A percentile compares a stretch with the other conserved stretches of the same genome.
These are phyloP conservation scores for Disparrhopalites patrizii DNA, from an alignment of 2,888 invertebrate genomes.

Conservation along the genomic window DNA sequence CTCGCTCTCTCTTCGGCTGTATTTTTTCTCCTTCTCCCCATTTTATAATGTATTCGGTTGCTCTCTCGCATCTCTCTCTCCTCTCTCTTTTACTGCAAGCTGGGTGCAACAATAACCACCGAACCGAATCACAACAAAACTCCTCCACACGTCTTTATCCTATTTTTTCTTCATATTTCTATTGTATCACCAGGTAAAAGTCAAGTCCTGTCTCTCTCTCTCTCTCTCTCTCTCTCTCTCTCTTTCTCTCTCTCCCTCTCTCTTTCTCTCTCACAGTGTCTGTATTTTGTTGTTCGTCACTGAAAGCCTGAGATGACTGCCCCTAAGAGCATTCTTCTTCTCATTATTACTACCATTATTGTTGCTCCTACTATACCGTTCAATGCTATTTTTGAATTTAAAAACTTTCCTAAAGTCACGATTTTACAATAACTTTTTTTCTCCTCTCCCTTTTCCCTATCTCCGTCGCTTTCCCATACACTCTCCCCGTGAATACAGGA, in stretches of 20 bases:
- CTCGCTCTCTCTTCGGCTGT: slow-evolving; percentile 5
- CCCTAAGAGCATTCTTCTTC: no score
- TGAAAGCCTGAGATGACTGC: no score
- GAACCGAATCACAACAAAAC: slow-evolving; percentile 37
- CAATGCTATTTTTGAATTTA: neutral
- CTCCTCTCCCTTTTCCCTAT: neutral
- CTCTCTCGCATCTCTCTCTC: slow-evolving; percentile 13
- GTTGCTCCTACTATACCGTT: no score
- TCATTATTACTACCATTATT: no score
- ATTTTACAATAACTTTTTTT: neutral
- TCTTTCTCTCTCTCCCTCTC: no score
- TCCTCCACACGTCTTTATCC: slow-evolving; percentile 28
- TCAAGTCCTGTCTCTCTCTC: neutral
- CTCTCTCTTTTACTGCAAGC: slow-evolving; percentile 1
- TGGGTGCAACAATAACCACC: slow-evolving; percentile 23
- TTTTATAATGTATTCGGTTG: slow-evolving; percentile 17
- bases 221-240: no score
- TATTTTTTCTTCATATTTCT: neutral
- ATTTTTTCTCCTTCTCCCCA: slow-evolving; percentile 6
- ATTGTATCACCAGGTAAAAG: neutral
- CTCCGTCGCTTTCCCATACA: no score
- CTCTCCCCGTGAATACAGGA: no score
- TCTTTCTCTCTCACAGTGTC: no score
- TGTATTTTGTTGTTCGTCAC: no score
- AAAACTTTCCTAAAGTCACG: slow-evolving; percentile 1